A percentile compares a stretch with the other conserved stretches of the same genome.
Evolutionary conservation across 2,113 vertebrate species (phyloP).

Genomic region (Chaetorhynchus papuensis): DNA sequence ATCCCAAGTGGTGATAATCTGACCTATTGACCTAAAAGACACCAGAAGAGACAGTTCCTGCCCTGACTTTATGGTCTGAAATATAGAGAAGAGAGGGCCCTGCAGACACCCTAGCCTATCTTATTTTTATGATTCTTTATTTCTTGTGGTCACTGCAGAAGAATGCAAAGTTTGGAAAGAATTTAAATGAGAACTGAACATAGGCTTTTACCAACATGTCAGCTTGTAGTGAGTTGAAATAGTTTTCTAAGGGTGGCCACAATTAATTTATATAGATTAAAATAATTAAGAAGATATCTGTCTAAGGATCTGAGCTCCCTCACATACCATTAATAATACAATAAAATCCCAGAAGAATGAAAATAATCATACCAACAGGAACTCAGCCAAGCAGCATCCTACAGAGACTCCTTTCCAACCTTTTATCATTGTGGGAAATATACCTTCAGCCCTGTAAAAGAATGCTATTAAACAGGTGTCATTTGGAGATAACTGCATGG

Average conservation of each 20-base stretch:
- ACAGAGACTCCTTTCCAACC: constrained; percentile 8
- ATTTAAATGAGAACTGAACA: not conserved
- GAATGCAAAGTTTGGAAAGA: not conserved
- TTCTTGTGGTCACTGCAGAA: not conserved
- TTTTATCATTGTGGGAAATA: not conserved
- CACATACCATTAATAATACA: constrained; percentile 30
- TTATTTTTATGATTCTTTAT: not conserved
- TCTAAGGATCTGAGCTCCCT: not conserved
- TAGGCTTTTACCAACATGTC: not conserved
- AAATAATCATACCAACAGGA: constrained; percentile 26
- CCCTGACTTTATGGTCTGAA: not conserved
- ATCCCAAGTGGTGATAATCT: not conserved
- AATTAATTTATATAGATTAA: constrained; percentile 16
- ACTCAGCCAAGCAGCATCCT: constrained; percentile 20
- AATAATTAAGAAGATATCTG: constrained; percentile 20
- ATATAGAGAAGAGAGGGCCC: not conserved
- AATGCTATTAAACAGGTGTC: not conserved
- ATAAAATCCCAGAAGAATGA: constrained; percentile 31
- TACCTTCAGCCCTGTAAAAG: not conserved
- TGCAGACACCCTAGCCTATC: not conserved
- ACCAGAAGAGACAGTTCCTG: not conserved
- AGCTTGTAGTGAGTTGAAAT: not conserved
- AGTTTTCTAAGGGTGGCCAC: not conserved
- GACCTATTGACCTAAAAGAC: not conserved
- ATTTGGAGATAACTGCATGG: not conserved